Conservation (phyloP, 23 tunicate species). For the Ciona savignyi region DNA sequence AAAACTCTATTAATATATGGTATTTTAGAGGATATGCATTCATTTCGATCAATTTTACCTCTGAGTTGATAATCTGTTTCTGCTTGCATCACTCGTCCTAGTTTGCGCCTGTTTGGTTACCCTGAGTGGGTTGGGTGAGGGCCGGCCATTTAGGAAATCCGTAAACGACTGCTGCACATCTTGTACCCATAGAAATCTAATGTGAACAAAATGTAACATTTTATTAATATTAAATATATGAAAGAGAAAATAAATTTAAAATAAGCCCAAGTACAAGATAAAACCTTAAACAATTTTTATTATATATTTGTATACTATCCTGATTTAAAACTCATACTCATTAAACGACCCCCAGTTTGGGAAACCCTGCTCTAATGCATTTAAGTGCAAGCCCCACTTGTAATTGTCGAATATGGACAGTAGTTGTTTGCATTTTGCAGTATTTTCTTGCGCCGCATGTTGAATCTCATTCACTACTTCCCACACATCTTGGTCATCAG, state of each 20-base stretch:
- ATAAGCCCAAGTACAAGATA: too few relatives aligned
- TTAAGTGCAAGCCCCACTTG: too few relatives aligned
- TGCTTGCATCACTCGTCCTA: conserved; percentile 23
- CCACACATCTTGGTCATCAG: conserved; percentile 64
- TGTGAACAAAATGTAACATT: neutral
- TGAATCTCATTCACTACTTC: conserved; percentile 58
- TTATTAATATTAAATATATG: too few relatives aligned
- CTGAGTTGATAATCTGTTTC: conserved; percentile 1
- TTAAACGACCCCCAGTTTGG: too few relatives aligned
- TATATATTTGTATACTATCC: too few relatives aligned
- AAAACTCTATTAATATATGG: too few relatives aligned
- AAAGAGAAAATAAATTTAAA: too few relatives aligned
- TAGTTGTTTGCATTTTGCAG: conserved; percentile 58
- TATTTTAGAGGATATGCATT: too few relatives aligned
- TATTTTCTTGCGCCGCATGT: conserved; percentile 39
- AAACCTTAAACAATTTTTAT: too few relatives aligned
- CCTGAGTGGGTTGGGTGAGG: conserved; percentile 87
- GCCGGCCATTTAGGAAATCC: conserved; percentile 83
- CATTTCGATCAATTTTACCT: too few relatives aligned
- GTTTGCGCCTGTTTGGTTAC: conserved; percentile 52
- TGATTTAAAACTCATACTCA: too few relatives aligned
- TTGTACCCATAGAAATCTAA: conserved; percentile 86
- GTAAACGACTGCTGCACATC: conserved; percentile 84
- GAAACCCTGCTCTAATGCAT: too few relatives aligned
- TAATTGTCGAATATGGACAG: conserved; percentile 76